Evolutionary conservation across 1,140 invertebrate species (phyloP), one percentile per base, ranked within the genome.

Genomic region (Adelges cooleyi): DNA sequence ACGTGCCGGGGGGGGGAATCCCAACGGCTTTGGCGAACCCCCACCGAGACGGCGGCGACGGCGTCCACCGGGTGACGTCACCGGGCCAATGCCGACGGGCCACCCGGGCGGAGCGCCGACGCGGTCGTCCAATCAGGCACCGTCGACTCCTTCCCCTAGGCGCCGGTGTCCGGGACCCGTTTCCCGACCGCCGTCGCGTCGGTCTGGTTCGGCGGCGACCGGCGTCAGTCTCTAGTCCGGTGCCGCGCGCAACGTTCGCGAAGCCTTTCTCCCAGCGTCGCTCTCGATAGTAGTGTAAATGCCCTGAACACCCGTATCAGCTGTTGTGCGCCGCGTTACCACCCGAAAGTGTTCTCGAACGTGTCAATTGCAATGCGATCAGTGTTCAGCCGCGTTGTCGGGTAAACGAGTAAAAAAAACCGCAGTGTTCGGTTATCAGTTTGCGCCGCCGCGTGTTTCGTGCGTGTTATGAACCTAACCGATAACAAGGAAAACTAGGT

Each of bases 131-230:
- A 62, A 62, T 62, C 40, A 25, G 42, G 6, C 25, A 11, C 25
- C n/a, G 25, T 22, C 25, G 40, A 48, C 56, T 42, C 56, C 25
- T 33, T 20, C 27, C 18, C 40, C 40, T 17, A 2, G 1, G 2
- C 25, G 4, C 23, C 42, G 6, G 25, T 17, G 11, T 6, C 42
- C 56, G 42, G 40, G 56, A 48, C 56, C 42, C 56, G 42, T 62
- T 62, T 62, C 56, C 56, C 56, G 40, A 20, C 27, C 53, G n/a
- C 6, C 53, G 54, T 23, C 42, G 56, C 38, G 18, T 33, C 56
- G 56, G 56, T 62, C 56, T 62, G 56, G 56, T 62, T 62, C 42
- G 22, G 56, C 42, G 54, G 42, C 56, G 46, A 42, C 44, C 56
- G 18, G 56, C 42, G 54, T 62, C 56, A 62, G 56, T 62, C 56